These are phyloP conservation scores for Harpagus bidentatus DNA, from an alignment of 2,113 vertebrate genomes.

Conservation along the genomic window DNA sequence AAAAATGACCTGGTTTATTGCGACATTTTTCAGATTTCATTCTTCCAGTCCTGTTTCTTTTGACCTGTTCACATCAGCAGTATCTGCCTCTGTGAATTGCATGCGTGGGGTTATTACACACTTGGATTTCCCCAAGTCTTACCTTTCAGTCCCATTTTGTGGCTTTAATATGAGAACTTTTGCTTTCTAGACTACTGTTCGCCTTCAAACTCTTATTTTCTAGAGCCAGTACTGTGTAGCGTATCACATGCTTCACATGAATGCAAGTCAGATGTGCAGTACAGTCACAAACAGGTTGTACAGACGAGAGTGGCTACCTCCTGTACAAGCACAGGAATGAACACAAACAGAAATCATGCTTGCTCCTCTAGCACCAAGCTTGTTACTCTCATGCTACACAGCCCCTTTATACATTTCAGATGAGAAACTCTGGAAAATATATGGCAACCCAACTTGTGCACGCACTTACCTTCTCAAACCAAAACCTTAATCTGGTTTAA, in stretches of 20 bases:
- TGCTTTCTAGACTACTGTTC: neutral
- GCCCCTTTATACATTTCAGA: neutral
- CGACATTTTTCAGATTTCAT: neutral
- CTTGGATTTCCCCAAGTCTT: neutral
- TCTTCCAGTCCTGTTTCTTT: neutral
- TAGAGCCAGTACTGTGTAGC: neutral
- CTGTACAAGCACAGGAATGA: too few relatives aligned
- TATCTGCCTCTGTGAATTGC: neutral
- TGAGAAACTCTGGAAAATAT: neutral
- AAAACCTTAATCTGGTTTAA: neutral
- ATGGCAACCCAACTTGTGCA: neutral
- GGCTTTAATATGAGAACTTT: neutral
- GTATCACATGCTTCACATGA: accelerated
- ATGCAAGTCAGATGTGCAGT: neutral
- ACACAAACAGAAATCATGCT: neutral
- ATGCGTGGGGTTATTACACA: neutral
- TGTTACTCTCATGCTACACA: too few relatives aligned
- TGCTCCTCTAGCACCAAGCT: neutral
- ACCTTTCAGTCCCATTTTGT: neutral
- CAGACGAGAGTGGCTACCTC: too few relatives aligned
- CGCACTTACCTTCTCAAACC: neutral
- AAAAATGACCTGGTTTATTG: neutral
- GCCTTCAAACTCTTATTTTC: neutral
- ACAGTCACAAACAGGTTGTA: neutral
- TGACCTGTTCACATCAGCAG: neutral